Evolutionary conservation across 2,888 invertebrate species (phyloP), one percentile per base, ranked within the genome.

Genomic region (Formica aserva): DNA sequence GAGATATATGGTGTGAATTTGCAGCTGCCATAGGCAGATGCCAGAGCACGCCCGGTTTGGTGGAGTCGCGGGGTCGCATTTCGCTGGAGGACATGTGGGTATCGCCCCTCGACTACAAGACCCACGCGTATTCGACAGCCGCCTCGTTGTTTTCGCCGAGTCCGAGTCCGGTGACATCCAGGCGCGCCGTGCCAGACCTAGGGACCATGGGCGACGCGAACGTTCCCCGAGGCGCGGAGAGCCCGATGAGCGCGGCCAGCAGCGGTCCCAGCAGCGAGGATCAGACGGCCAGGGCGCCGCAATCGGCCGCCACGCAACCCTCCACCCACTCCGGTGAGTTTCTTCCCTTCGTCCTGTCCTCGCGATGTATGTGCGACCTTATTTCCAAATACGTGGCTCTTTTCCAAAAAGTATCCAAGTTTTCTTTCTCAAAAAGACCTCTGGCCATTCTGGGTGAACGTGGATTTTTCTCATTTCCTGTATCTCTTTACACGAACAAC

Each of bases 21-120:
- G 90, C 96, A 98, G 98, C 98, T 95, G 98, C 98, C 92, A 97
- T 99, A 97, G 98, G 98, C 92, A 97, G 99, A 93, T 98, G 99
- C 95, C 98, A 98, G 94, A 99, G 99, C 92, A 99, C 99, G 85
- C 99, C 99, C 18, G 99, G 99, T 66, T 96, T 99, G 92, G 97
- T 99, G 92, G 99, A 99, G 95, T 98, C 98, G 83, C 96, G 97
- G 91, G 99, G 99, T 84, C 97, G 98, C 93, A 96, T 98, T 90
- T 97, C 99, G 84, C 96, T 98, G 90, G 98, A 98, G 95, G 97
- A 97, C 89, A 97, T 97, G 97, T 97, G 97, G 97, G 95, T 97
- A 87, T 96, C 96, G 76, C 96, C 97, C 52, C 92, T 95, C 88
- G 95, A 95, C 85, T 94, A 95, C 52, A 92, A 89, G 60, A 85